Conservation (phyloP, 2,113 vertebrate genomes). For the Ochotona princeps region DNA sequence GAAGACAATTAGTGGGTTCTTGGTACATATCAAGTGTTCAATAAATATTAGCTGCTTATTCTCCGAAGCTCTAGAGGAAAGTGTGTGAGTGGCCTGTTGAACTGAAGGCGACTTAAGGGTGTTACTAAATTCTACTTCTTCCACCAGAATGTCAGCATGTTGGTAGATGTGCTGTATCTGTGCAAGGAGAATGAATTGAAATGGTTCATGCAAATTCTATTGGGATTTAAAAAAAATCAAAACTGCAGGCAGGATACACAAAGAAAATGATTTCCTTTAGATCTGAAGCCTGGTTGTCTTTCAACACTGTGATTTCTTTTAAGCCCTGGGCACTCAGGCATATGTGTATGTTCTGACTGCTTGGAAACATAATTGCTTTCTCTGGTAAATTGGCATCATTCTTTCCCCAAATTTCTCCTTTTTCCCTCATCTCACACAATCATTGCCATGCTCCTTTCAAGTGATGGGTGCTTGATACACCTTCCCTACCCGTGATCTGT, state of each 20-base stretch:
- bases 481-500: conserved; percentile 51
- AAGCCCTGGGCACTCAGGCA: conserved; percentile 61
- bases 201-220: conserved; percentile 64
- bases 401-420: conserved; percentile 55
- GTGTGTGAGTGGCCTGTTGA: neutral
- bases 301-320: conserved; percentile 71
- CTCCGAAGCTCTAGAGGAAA: conserved; percentile 18
- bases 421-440: conserved; percentile 60
- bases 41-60: conserved; percentile 35
- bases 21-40: neutral
- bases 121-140: conserved; percentile 44
- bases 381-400: conserved; percentile 71
- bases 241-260: conserved; percentile 72
- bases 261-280: conserved; percentile 76
- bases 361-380: conserved; percentile 67
- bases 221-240: conserved; percentile 56
- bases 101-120: conserved; percentile 17
- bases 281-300: conserved; percentile 75
- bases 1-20: conserved; percentile 19
- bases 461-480: conserved; percentile 61
- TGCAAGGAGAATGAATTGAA: conserved; percentile 68
- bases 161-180: conserved; percentile 54
- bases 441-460: conserved; percentile 59
- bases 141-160: conserved; percentile 33
- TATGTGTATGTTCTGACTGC: conserved; percentile 64